Conservation (phyloP, 2,888 invertebrate genomes). For the Ormyrus pomaceus region DNA sequence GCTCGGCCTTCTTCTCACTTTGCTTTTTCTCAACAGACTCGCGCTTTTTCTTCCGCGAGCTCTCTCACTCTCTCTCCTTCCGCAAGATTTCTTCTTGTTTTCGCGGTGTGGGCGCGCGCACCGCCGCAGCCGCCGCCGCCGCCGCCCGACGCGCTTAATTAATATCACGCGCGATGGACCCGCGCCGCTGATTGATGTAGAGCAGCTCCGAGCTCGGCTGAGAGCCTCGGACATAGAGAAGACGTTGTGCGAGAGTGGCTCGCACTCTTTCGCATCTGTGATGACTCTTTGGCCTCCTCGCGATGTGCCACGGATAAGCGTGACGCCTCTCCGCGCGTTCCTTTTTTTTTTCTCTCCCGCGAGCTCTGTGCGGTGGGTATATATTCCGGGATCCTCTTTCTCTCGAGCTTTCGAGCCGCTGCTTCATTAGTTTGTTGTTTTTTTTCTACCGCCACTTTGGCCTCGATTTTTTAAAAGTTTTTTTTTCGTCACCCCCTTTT, state of each 20-base stretch:
- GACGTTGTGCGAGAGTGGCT: constrained; percentile 63
- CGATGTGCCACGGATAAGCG: constrained; percentile 49
- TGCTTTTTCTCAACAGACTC: constrained; percentile 13
- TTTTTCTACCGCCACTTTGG: too few relatives aligned
- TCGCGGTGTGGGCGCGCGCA: too few relatives aligned
- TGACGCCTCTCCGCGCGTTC: constrained; percentile 32
- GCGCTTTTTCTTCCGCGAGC: constrained; percentile 62
- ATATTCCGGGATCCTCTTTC: too few relatives aligned
- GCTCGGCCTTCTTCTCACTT: constrained; percentile 66
- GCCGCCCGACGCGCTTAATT: constrained; percentile 68
- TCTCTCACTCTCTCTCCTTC: background rate
- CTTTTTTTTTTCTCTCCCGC: background rate
- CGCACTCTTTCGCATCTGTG: constrained; percentile 9
- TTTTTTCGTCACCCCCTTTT: too few relatives aligned
- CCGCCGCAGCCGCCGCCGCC: too few relatives aligned
- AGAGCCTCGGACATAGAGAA: constrained; percentile 62
- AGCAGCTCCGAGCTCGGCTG: constrained; percentile 29
- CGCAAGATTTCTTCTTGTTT: background rate
- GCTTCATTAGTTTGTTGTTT: too few relatives aligned
- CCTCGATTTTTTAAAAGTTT: background rate
- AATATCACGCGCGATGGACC: constrained; percentile 70
- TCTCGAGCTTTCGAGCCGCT: too few relatives aligned
- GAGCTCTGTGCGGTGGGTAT: too few relatives aligned
- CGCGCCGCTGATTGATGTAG: constrained; percentile 47
- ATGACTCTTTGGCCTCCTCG: constrained; percentile 12